These are phyloP conservation scores for Acanthopagrus latus DNA, from an alignment of 2,797 vertebrate species.

Conservation along the genomic window DNA sequence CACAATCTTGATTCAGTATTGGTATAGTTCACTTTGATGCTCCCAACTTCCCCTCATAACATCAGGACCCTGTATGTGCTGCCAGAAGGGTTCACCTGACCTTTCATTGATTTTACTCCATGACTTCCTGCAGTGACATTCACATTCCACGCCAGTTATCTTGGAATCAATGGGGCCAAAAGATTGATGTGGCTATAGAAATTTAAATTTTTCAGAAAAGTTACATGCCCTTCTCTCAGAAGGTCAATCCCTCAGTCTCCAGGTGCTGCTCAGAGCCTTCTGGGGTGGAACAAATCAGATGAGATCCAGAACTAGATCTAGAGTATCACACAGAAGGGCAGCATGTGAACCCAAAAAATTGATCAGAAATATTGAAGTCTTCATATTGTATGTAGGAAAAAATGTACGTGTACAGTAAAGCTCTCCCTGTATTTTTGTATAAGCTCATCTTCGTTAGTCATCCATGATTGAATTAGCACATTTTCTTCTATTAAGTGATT, in stretches of 20 bases:
- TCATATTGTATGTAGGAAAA: background rate
- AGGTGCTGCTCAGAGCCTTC: slow-evolving; percentile 26
- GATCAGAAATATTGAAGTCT: slow-evolving; percentile 4
- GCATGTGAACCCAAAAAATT: slow-evolving; percentile 5
- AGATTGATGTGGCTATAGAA: slow-evolving; percentile 84
- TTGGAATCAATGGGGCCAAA: slow-evolving; percentile 85
- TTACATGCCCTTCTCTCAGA: slow-evolving; percentile 66
- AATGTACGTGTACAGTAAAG: background rate
- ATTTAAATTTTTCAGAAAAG: slow-evolving; percentile 81
- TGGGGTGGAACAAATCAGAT: slow-evolving; percentile 35
- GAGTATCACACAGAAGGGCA: slow-evolving; percentile 31
- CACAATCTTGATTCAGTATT: slow-evolving; percentile 74
- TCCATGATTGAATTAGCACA: slow-evolving; percentile 13
- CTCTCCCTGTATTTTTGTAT: slow-evolving; percentile 2
- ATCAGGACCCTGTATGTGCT: slow-evolving; percentile 63
- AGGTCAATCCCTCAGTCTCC: slow-evolving; percentile 72
- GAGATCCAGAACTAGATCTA: slow-evolving; percentile 1
- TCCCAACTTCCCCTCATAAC: slow-evolving; percentile 66
- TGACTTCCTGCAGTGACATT: slow-evolving; percentile 88
- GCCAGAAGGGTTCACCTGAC: slow-evolving; percentile 82
- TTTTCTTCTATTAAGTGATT: slow-evolving; percentile 61
- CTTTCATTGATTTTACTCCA: slow-evolving; percentile 86
- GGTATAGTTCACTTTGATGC: slow-evolving; percentile 84
- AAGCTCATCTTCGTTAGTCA: slow-evolving; percentile 11
- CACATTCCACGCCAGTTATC: slow-evolving; percentile 83